These are phyloP conservation scores for Pollachius pollachius DNA, from an alignment of 2,113 vertebrate genomes.

Conservation along the genomic window DNA sequence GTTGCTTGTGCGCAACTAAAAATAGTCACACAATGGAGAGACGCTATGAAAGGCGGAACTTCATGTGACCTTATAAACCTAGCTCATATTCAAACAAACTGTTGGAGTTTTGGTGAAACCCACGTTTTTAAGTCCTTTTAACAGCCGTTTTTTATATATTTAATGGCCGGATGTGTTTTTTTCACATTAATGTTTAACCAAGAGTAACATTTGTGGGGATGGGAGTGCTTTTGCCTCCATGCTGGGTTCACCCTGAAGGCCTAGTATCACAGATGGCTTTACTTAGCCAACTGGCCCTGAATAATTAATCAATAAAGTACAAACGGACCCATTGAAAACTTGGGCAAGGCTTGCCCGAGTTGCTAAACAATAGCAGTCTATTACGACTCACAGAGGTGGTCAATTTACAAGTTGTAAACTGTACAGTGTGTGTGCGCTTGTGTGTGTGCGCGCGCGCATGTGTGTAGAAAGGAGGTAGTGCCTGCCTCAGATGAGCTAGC, in stretches of 20 bases:
- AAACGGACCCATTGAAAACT: background rate
- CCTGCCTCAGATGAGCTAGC: slow-evolving; percentile 49
- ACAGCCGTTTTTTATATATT: background rate
- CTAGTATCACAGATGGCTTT: slow-evolving; percentile 48
- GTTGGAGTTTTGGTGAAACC: background rate
- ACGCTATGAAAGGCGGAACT: slow-evolving; percentile 32
- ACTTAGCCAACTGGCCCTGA: slow-evolving; percentile 40
- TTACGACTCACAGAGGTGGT: slow-evolving; percentile 7
- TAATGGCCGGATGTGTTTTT: background rate
- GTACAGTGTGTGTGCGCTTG: too few relatives aligned
- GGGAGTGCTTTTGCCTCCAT: too few relatives aligned
- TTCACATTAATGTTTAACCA: slow-evolving; percentile 24
- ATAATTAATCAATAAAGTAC: slow-evolving; percentile 43
- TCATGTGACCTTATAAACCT: slow-evolving; percentile 28
- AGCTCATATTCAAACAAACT: slow-evolving; percentile 25
- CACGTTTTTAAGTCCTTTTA: too few relatives aligned
- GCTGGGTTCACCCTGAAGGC: background rate
- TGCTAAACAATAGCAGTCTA: slow-evolving; percentile 16
- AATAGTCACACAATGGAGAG: slow-evolving; percentile 56
- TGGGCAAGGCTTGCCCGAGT: background rate
- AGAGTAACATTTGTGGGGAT: background rate
- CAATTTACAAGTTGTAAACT: background rate
- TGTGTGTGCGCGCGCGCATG: slow-evolving; percentile 19
- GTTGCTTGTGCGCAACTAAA: slow-evolving; percentile 46
- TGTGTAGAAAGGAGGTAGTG: slow-evolving; percentile 30